A percentile compares a stretch with the other conserved stretches of the same genome.
Evolutionary conservation across 2,888 invertebrate genomes (phyloP).

Genomic region (Polydrusus pterygomalis): DNA sequence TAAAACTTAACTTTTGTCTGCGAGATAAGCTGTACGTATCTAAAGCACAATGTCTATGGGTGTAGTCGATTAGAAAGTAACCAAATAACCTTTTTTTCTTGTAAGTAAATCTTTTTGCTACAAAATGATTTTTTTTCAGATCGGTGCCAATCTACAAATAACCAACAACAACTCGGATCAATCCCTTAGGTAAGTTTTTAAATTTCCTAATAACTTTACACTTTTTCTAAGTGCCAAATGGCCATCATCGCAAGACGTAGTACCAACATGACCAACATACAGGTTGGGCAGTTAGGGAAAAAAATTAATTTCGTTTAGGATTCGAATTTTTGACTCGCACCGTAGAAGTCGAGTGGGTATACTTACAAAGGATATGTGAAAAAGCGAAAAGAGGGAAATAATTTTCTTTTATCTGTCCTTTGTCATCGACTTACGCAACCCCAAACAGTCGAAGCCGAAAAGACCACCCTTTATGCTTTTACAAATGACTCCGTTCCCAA

Average conservation of each 20-base stretch:
- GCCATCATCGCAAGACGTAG: too few relatives aligned
- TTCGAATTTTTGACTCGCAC: background rate
- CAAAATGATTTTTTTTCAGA: conserved; percentile 56
- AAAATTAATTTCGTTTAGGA: too few relatives aligned
- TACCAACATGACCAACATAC: too few relatives aligned
- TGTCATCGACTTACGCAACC: conserved; percentile 45
- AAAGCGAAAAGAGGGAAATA: conserved; percentile 16
- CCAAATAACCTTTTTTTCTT: too few relatives aligned
- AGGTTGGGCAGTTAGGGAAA: background rate
- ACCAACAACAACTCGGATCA: conserved; percentile 60
- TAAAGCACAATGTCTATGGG: too few relatives aligned
- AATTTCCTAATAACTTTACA: too few relatives aligned
- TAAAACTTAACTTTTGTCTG: too few relatives aligned
- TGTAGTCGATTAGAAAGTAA: too few relatives aligned
- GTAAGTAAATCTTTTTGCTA: too few relatives aligned
- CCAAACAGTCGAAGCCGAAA: conserved; percentile 32
- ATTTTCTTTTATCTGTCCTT: conserved; percentile 42
- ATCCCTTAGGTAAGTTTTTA: conserved; percentile 60
- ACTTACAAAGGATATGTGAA: conserved; percentile 2
- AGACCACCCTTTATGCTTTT: conserved; percentile 35
- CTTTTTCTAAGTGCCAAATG: too few relatives aligned
- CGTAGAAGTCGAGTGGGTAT: conserved; percentile 4
- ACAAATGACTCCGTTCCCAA: conserved; percentile 45
- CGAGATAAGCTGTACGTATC: too few relatives aligned
- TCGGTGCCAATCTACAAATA: conserved; percentile 57